Evolutionary conservation across 1,140 invertebrate species (phyloP).

Genomic region (Chironomus tepperi): DNA sequence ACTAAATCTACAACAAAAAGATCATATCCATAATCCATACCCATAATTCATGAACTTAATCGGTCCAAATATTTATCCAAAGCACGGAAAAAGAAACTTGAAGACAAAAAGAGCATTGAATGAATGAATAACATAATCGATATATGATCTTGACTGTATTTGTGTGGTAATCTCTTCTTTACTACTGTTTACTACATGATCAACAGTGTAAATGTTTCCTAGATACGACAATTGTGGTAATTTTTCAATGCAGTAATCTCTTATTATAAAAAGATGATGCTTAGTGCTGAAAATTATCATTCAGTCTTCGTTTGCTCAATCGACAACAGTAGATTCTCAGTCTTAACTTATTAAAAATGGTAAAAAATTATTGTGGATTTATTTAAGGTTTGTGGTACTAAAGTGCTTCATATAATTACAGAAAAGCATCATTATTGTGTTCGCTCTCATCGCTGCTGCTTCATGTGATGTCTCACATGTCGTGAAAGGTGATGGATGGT

Average conservation of each 20-base stretch:
- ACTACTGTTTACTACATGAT: no score
- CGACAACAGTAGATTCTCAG: neutral
- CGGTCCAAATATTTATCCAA: no score
- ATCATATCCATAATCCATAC: no score
- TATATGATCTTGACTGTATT: no score
- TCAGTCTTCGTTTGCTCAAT: conserved; percentile 3
- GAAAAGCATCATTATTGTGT: conserved; percentile 1
- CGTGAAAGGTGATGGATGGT: neutral
- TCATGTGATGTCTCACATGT: neutral
- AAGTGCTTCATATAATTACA: neutral
- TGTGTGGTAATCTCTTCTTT: no score
- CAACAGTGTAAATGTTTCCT: no score
- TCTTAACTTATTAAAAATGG: neutral
- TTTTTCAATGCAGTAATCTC: neutral
- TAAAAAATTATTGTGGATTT: neutral
- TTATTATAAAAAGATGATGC: neutral
- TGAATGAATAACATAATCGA: no score
- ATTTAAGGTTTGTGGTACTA: neutral
- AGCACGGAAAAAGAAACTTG: no score
- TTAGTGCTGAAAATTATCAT: neutral
- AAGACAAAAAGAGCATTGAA: no score
- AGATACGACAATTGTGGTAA: no score
- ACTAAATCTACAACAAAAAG: no score
- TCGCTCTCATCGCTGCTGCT: neutral
- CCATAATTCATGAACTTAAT: no score